These are phyloP conservation scores for Nannobrachium achirus DNA, from an alignment of 2,113 vertebrate genomes.

Conservation along the genomic window DNA sequence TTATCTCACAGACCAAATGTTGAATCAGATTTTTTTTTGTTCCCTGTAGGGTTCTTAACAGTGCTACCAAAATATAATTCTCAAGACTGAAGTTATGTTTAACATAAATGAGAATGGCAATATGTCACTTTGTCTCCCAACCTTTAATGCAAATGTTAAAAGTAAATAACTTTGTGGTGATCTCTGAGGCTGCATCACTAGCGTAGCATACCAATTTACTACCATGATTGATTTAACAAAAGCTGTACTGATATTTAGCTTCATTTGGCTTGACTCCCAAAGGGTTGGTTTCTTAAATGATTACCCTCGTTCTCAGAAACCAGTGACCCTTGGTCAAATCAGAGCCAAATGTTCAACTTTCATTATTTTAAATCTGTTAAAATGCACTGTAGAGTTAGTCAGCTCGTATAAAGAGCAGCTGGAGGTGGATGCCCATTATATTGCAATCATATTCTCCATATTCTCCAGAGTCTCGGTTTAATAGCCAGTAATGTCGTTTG, in stretches of 20 bases:
- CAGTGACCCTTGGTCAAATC: not conserved
- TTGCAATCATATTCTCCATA: not conserved
- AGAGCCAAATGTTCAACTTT: conserved; percentile 1
- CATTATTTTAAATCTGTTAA: not conserved
- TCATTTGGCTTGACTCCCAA: not conserved
- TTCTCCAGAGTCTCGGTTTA: too few relatives aligned
- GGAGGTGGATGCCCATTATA: not conserved
- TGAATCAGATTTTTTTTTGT: not conserved
- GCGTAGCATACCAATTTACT: too few relatives aligned
- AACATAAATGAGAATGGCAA: not conserved
- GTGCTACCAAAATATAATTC: not conserved
- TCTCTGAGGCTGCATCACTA: too few relatives aligned
- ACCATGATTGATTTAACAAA: too few relatives aligned
- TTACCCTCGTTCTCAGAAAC: not conserved
- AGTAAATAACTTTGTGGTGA: too few relatives aligned
- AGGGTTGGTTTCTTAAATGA: not conserved
- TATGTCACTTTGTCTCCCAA: too few relatives aligned
- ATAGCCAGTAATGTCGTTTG: not conserved
- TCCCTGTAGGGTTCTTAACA: conserved; percentile 1
- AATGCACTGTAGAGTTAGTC: not conserved
- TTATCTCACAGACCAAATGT: not conserved
- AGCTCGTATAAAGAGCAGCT: not conserved
- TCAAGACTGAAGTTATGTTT: not conserved
- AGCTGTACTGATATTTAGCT: too few relatives aligned
- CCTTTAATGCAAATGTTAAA: not conserved